A percentile compares a stretch with the other conserved stretches of the same genome.
These are phyloP conservation scores for Salmo trutta DNA, from an alignment of 2,797 vertebrate genomes.

Conservation along the genomic window DNA sequence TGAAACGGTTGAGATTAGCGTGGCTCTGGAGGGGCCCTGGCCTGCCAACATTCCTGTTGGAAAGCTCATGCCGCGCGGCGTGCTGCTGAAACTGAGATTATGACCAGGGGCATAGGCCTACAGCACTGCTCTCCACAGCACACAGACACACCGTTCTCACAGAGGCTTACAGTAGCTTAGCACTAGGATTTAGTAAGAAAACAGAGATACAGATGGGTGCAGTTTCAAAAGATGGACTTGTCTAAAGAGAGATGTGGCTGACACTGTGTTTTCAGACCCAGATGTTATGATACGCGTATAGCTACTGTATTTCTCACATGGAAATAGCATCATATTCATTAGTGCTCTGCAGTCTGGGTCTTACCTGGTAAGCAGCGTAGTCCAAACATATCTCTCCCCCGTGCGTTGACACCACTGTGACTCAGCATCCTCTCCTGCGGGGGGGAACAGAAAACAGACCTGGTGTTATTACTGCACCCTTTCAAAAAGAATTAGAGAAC, in stretches of 20 bases:
- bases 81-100: conserved; percentile 48
- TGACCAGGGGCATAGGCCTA: conserved; percentile 20
- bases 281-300: neutral
- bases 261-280: too few species aligned
- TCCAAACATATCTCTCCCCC: conserved; percentile 76
- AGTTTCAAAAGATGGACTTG: neutral
- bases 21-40: conserved; percentile 24
- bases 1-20: conserved; percentile 54
- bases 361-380: conserved; percentile 80
- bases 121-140: neutral
- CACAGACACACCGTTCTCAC: conserved; percentile 37
- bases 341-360: neutral
- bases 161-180: conserved; percentile 9
- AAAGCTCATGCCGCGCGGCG: conserved; percentile 44
- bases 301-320: neutral
- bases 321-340: neutral
- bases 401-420: conserved; percentile 63
- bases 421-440: conserved; percentile 79
- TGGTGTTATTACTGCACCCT: neutral
- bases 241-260: neutral
- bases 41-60: conserved; percentile 45
- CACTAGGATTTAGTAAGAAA: neutral
- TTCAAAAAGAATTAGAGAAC: neutral
- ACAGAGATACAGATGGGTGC: neutral
- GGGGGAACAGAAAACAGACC: conserved; percentile 21